These are phyloP conservation scores for Cloeon dipterum DNA, from an alignment of 2,888 invertebrate species.

Conservation along the genomic window DNA sequence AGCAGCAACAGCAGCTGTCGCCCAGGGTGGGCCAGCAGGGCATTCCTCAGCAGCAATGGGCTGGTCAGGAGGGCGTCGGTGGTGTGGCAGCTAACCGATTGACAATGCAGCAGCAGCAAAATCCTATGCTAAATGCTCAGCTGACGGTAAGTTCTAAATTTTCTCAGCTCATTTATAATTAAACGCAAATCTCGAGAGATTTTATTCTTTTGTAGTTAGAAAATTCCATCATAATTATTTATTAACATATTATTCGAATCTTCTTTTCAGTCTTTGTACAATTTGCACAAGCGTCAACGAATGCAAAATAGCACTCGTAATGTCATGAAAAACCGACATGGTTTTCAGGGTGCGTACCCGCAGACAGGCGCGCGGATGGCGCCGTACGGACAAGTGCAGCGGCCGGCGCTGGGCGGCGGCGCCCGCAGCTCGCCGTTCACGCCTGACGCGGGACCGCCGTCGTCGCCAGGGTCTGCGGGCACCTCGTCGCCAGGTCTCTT, in stretches of 20 bases:
- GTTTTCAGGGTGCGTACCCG: neutral
- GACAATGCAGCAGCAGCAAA: slow-evolving; percentile 50
- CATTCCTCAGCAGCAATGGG: too few relatives aligned
- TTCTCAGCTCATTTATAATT: too few relatives aligned
- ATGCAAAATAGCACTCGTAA: too few relatives aligned
- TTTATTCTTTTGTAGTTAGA: too few relatives aligned
- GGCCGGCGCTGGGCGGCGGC: neutral
- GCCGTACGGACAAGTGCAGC: neutral
- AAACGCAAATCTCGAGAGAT: too few relatives aligned
- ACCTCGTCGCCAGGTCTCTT: neutral
- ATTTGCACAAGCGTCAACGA: too few relatives aligned
- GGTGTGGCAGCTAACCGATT: slow-evolving; percentile 25
- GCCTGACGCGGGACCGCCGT: neutral
- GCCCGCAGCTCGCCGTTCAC: neutral
- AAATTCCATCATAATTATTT: too few relatives aligned
- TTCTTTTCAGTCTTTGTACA: too few relatives aligned
- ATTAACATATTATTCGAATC: too few relatives aligned
- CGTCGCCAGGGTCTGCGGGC: neutral
- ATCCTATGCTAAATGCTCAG: slow-evolving; percentile 75
- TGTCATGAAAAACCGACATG: too few relatives aligned
- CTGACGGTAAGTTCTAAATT: slow-evolving; percentile 37
- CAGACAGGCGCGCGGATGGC: too few relatives aligned
- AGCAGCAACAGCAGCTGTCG: slow-evolving; percentile 18
- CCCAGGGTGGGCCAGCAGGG: slow-evolving; percentile 25
- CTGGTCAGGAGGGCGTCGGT: too few relatives aligned